Base-by-base conservation (phyloP, 1,140 invertebrate species). In the Caenorhabditis inopinata region DNA sequence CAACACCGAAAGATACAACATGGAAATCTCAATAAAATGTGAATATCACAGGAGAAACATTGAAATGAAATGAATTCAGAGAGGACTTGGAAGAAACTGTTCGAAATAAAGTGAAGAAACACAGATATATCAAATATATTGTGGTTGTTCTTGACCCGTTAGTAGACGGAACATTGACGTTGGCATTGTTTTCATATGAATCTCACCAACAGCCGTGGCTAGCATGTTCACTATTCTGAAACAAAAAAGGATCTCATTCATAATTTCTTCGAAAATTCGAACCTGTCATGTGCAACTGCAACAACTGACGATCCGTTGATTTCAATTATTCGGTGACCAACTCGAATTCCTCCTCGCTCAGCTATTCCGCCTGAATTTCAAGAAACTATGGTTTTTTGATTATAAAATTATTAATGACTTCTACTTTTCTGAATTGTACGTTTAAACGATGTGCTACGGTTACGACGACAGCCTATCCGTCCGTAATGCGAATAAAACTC, bases 261-360 rank as follows among this genome's bases (percentile, higher is more conserved):
- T 21, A 73, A 38, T 14, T 12, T 74, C 6, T 16, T n/a, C n/a
- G n/a, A n/a, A 68, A 32, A 68, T 12, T 21, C 6, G 16, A 18
- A 78, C 90, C 96, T 95, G 90, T 99, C 97, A 91, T 99, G 97
- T 78, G 96, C 96, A 74, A 98, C 96, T 83, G 97, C 97, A 45
- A 99, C 97, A 27, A 99, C 97, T 90, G 95, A 96, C 91, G 97
- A 95, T 89, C 96, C 94, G 91, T 99, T 99, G 85, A 99, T 99
- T 92, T 99, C 97, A 87, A 99, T 99, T 86, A 99, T 99, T 84
- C 97, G 92, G 91, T 99, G 96, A 0, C 97, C 97, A 9, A 99
- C 97, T 74, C 97, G 92, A 74, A 99, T 96, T 25, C 97, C 97
- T 45, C 97, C 97, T 83, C 97, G 91, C 90, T 99, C 97, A 46